Percentiles rank a stretch among this genome's conserved stretches.
phyloP scores from a whole-genome alignment of 1,140 invertebrate genomes.

The Heterodera carotae region DNA sequence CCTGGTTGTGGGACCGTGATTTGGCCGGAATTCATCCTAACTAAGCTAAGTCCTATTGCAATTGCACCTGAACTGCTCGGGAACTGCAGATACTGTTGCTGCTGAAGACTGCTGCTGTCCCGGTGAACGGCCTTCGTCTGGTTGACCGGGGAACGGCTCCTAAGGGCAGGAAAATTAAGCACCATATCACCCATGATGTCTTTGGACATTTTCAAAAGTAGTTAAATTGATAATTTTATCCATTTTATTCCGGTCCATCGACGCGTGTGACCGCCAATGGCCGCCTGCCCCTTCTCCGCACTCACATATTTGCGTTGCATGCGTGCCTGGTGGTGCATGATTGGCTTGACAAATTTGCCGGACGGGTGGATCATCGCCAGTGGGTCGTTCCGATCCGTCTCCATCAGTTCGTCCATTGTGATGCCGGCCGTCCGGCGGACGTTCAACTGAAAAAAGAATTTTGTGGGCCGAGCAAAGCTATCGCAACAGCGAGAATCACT shows the following conservation, averaged over 20 bases:
- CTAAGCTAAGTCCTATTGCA: too few relatives aligned
- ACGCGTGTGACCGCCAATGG: too few relatives aligned
- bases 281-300: background rate
- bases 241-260: too few relatives aligned
- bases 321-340: constrained; percentile 81
- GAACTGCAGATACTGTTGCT: constrained; percentile 67
- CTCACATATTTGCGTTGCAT: constrained; percentile 33
- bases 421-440: constrained; percentile 94
- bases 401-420: constrained; percentile 87
- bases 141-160: constrained; percentile 28
- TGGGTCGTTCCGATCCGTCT: constrained; percentile 81
- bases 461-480: background rate
- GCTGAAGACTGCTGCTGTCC: background rate
- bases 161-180: background rate
- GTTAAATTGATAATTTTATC: too few relatives aligned
- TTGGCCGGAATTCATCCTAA: too few relatives aligned
- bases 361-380: constrained; percentile 87
- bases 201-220: too few relatives aligned
- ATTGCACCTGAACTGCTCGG: constrained; percentile 84
- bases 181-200: too few relatives aligned
- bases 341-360: constrained; percentile 86
- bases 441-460: constrained; percentile 69
- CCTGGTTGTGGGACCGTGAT: too few relatives aligned
- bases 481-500: too few relatives aligned
- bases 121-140: constrained; percentile 16